phyloP scores from a whole-genome alignment of 2,113 vertebrate genomes.

The Oryzias curvinotus region DNA sequence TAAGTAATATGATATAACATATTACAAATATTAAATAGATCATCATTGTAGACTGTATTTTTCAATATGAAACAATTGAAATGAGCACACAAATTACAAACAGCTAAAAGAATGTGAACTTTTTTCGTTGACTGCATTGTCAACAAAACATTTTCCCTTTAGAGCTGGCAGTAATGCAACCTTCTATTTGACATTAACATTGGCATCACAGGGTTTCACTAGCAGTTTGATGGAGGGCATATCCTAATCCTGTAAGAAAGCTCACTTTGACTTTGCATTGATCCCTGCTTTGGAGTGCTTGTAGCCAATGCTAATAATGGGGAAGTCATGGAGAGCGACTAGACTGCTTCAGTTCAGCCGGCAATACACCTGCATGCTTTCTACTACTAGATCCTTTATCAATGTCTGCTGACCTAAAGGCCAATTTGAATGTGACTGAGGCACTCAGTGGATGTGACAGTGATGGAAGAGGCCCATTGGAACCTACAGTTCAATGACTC shows the following conservation, averaged over 20 bases:
- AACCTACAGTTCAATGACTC: constrained; percentile 67
- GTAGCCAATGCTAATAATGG: constrained; percentile 60
- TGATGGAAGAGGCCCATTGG: constrained; percentile 64
- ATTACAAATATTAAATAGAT: too few species aligned
- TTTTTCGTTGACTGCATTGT: too few species aligned
- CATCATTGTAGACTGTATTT: too few species aligned
- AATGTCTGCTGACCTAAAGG: constrained; percentile 60
- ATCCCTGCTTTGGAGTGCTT: constrained; percentile 62
- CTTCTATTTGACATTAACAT: background rate
- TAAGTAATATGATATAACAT: too few species aligned
- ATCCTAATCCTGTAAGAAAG: constrained; percentile 59
- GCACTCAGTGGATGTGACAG: constrained; percentile 67
- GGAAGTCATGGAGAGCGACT: constrained; percentile 56
- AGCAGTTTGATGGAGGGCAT: constrained; percentile 45
- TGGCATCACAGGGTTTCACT: constrained; percentile 7
- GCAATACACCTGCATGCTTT: constrained; percentile 44
- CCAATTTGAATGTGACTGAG: constrained; percentile 64
- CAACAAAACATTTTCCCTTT: too few species aligned
- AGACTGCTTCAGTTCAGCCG: constrained; percentile 36
- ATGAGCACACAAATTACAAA: too few species aligned
- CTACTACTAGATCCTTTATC: constrained; percentile 56
- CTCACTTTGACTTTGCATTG: constrained; percentile 67
- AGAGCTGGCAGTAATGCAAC: background rate
- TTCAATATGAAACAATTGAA: too few species aligned
- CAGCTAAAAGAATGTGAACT: too few species aligned